phyloP scores from a whole-genome alignment of 2,888 invertebrate species.

The Pasiphila rectangulata region DNA sequence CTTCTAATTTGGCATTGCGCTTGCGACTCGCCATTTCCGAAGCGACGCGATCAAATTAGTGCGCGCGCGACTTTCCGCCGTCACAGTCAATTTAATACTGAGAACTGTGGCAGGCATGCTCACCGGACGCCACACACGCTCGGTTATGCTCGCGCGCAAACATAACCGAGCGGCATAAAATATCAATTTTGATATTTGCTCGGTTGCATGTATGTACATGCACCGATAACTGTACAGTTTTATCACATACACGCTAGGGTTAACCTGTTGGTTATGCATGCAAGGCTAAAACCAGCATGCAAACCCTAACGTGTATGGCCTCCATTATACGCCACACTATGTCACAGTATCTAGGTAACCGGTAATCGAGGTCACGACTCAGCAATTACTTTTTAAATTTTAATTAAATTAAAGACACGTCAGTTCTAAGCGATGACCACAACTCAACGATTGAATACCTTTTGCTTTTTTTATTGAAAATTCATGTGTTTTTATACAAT shows the following conservation, averaged over 20 bases:
- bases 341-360: no score
- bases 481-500: no score
- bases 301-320: constrained; percentile 21
- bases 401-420: no score
- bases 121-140: constrained; percentile 24
- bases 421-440: no score
- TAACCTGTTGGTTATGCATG: constrained; percentile 24
- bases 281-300: constrained; percentile 22
- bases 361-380: no score
- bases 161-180: constrained; percentile 22
- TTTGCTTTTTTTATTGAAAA: no score
- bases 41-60: constrained; percentile 1
- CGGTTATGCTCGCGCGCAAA: constrained; percentile 19
- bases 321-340: constrained; percentile 9
- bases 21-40: constrained; percentile 12
- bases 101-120: constrained; percentile 18
- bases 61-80: constrained; percentile 12
- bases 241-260: constrained; percentile 20
- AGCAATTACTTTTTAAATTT: no score
- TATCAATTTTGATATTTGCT: constrained; percentile 15
- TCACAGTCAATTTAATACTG: constrained; percentile 11
- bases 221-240: constrained; percentile 15
- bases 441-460: no score
- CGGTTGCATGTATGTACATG: no score
- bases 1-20: constrained; percentile 15